Base-by-base conservation (phyloP, 1,140 invertebrate species). In the Scaptomyza graminum region DNA sequence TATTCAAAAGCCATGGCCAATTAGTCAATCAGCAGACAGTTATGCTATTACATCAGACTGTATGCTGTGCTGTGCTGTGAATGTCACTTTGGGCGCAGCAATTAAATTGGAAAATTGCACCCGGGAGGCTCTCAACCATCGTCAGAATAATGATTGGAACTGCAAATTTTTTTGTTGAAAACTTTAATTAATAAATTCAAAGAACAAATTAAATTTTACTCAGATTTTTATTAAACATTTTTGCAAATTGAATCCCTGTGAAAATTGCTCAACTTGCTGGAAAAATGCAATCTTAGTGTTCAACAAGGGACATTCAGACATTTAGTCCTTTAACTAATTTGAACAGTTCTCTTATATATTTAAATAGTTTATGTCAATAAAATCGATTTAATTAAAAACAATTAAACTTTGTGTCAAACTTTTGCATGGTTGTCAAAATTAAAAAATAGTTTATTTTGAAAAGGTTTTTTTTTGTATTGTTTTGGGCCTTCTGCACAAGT, bases 11-110 rank as follows among this genome's bases (percentile, higher is more conserved):
- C 43, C 57, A 25, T 78, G 62, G 74, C 60, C 82, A 85, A 85
- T 85, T 85, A 85, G 82, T 87, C 81, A 77, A 81, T 87, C 77
- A 60, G 70, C 74, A 68, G 61, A 64, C 65, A 69, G 75, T 72
- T 72, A 60, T 61, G 54, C 59, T 49, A 67, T 72, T 60, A 67
- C 55, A 67, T 55, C 62, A 41, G 71, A 51, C 71, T 44, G 47
- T 50, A 44, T 34, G 31, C 50, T 56, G 37, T 39, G 18, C 25
- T 25, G 25, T 25, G 34, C 55, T 51, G 37, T 39, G 16, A 50
- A 65, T 22, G 54, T 57, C 16, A 15, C 22, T 34, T 18, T 25
- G 46, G 59, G 39, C 13, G 9, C 16, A n/a, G 25, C 63, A 72
- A 72, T 72, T 72, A 72, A 72, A 72, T 60, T 54, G 49, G 7